Conservation (phyloP, 92 coral and sea anemone genomes). For the Scolanthus callimorphus region DNA sequence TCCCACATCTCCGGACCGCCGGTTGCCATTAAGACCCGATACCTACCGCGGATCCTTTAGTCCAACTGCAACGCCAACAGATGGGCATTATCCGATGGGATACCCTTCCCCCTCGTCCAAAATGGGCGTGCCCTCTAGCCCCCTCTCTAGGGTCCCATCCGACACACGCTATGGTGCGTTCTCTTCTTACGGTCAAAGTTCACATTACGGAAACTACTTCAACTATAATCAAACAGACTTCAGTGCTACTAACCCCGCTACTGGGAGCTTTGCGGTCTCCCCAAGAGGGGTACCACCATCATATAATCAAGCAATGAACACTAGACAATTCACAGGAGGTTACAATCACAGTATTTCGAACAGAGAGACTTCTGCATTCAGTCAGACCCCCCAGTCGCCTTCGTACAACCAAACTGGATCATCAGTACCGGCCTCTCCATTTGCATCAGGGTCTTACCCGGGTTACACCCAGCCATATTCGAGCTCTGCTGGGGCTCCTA, state of each 20-base stretch:
- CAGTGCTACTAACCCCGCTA: not conserved
- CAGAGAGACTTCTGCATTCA: constrained; percentile 26
- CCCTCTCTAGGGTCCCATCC: constrained; percentile 12
- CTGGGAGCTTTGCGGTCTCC: constrained; percentile 15
- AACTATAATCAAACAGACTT: constrained; percentile 32
- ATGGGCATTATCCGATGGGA: constrained; percentile 13
- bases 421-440: not conserved
- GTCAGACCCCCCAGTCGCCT: constrained; percentile 31
- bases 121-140: constrained; percentile 26
- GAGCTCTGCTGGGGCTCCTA: constrained; percentile 8
- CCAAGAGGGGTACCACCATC: constrained; percentile 12
- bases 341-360: constrained; percentile 14
- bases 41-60: constrained; percentile 14
- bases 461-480: constrained; percentile 11
- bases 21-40: constrained; percentile 18
- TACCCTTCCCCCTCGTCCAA: constrained; percentile 21
- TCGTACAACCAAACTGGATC: constrained; percentile 24
- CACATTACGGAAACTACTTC: constrained; percentile 22
- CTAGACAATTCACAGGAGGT: constrained; percentile 31
- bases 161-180: constrained; percentile 20
- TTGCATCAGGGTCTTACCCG: constrained; percentile 6
- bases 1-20: constrained; percentile 1
- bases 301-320: constrained; percentile 6
- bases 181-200: constrained; percentile 27
- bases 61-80: constrained; percentile 12